These are phyloP conservation scores for Heliconius aoede DNA, from an alignment of 2,888 invertebrate species.

Conservation along the genomic window DNA sequence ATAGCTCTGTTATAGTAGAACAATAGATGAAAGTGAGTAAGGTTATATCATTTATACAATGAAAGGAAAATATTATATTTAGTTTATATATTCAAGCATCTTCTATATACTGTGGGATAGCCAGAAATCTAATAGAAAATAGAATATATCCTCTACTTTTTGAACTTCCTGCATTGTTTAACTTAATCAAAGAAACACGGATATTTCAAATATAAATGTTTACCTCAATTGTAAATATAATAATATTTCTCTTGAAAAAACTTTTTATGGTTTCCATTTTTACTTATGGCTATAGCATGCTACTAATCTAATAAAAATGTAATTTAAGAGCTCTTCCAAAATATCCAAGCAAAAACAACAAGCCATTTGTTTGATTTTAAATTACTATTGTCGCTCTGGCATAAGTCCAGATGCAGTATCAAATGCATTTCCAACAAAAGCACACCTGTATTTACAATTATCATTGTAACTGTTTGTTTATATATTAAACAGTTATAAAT, in stretches of 20 bases:
- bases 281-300: neutral
- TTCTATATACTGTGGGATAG: neutral
- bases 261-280: neutral
- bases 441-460: neutral
- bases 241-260: neutral
- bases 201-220: neutral
- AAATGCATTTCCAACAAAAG: neutral
- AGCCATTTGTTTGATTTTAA: constrained; percentile 13
- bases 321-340: neutral
- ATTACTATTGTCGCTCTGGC: constrained; percentile 8
- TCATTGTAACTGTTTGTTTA: neutral
- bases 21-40: constrained; percentile 27
- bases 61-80: neutral
- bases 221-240: neutral
- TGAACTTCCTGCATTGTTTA: neutral
- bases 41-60: constrained; percentile 4
- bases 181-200: neutral
- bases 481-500: neutral
- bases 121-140: neutral
- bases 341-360: neutral
- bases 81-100: neutral
- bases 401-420: neutral
- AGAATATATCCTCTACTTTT: neutral
- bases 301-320: neutral
- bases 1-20: constrained; percentile 10